Evolutionary conservation across 1,140 invertebrate species (phyloP).

Genomic region (Laodelphax striatellus): DNA sequence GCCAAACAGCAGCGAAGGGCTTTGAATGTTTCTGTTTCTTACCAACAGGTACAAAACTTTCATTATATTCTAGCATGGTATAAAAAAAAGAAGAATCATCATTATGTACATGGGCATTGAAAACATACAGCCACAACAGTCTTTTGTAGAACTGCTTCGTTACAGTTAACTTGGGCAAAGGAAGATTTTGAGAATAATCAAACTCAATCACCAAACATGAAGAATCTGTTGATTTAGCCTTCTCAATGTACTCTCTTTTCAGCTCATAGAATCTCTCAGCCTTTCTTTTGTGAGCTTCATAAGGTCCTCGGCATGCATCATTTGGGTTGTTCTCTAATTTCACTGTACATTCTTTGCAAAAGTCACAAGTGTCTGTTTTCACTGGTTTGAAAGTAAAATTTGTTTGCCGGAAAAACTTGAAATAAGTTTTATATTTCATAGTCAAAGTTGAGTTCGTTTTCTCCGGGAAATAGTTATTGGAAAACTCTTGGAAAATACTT

Average conservation of each 20-base stretch:
- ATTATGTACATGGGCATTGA: constrained; percentile 15
- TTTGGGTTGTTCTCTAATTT: constrained; percentile 10
- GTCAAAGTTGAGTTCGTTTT: neutral
- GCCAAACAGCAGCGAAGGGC: constrained; percentile 6
- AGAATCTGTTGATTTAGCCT: neutral
- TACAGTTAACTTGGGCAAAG: too few relatives aligned
- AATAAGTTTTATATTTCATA: constrained; percentile 10
- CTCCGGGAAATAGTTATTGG: neutral
- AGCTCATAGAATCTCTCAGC: neutral
- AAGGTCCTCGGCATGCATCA: constrained; percentile 4
- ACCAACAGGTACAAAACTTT: constrained; percentile 6
- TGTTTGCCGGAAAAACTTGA: constrained; percentile 8
- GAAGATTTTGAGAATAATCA: constrained; percentile 17
- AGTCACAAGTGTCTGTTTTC: constrained; percentile 12
- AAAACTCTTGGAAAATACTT: constrained; percentile 2
- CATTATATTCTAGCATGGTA: neutral
- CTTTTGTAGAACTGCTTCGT: constrained; percentile 15
- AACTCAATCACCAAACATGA: constrained; percentile 13
- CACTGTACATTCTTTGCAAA: constrained; percentile 8
- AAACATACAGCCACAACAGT: constrained; percentile 13
- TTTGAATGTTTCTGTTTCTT: neutral
- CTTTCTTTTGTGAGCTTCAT: constrained; percentile 3
- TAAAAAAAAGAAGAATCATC: constrained; percentile 6
- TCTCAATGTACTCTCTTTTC: neutral
- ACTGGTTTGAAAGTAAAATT: constrained; percentile 7